Conservation (phyloP, 2,888 invertebrate species). For the Rhamnusium bicolor region DNA sequence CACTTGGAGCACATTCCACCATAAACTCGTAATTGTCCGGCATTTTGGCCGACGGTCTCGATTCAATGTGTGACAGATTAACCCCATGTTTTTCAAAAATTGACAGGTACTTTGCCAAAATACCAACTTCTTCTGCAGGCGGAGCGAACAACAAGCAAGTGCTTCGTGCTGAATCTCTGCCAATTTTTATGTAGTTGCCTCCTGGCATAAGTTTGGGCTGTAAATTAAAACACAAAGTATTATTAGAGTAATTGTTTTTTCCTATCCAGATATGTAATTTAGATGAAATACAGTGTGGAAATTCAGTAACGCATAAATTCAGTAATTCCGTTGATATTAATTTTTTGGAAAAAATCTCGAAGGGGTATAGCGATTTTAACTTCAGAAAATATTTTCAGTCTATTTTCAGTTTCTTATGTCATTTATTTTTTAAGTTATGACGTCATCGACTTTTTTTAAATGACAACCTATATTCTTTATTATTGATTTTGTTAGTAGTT, state of each 20-base stretch:
- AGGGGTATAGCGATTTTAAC: no score
- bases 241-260: background rate
- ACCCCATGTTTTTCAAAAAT: slow-evolving; percentile 88
- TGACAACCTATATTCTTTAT: no score
- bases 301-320: no score
- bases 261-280: no score
- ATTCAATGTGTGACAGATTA: slow-evolving; percentile 94
- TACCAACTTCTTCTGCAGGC: slow-evolving; percentile 86
- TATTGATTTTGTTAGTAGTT: no score
- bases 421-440: no score
- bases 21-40: slow-evolving; percentile 92
- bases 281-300: no score
- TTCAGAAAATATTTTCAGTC: no score
- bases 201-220: slow-evolving; percentile 88
- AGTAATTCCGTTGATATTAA: no score
- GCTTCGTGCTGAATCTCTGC: slow-evolving; percentile 82
- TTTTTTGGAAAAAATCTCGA: no score
- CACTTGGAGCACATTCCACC: slow-evolving; percentile 90
- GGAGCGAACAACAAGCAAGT: slow-evolving; percentile 92
- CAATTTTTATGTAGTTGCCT: slow-evolving; percentile 88
- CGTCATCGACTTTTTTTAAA: no score
- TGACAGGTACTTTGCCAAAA: slow-evolving; percentile 88
- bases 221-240: slow-evolving; percentile 48
- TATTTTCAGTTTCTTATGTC: no score
- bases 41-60: slow-evolving; percentile 87